Evolutionary conservation across 2,113 vertebrate species (phyloP), one percentile per base, ranked within the genome.

Genomic region (Struthidea cinerea): DNA sequence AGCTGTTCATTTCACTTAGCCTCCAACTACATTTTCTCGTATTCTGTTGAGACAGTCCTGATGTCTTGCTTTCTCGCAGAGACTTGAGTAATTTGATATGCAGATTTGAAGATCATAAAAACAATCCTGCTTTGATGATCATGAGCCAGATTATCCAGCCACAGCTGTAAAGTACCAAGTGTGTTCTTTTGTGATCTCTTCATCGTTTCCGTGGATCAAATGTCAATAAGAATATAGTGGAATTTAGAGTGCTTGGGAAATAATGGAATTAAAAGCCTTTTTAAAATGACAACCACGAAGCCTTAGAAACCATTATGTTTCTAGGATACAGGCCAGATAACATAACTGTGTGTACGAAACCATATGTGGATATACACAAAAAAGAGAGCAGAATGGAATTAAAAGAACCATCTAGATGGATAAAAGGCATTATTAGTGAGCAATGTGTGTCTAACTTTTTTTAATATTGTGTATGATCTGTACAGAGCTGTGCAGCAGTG

Each of bases 31-130:
- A 89, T 73, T 94, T 89, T 95, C 57, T 90, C 23, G 32, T 74
- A 77, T 41, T 93, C 74, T 91, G n/a, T 68, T 94, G 74, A 97
- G 46, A 81, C 94, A 95, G 89, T 90, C 79, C 78, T 89, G 75
- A 83, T 85, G 67, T 57, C 37, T 89, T 95, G 35, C 13, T 95
- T 70, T 94, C 96, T 81, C 14, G 1, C 92, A 71, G 87, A 81
- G 49, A 90, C 50, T 83, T 94, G 75, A 21, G 65, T 92, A 97
- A 96, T 95, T 96, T 87, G 71, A 84, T 97, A 96, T 97, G 83
- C 77, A 94, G 73, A 96, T 96, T 70, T 96, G 80, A 96, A 93
- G 95, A 93, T 97, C 94, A 95, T 96, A 77, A 94, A 97, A 93
- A 77, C 89, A 96, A 89, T 96, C 89, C 75, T 93, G 68, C 94